Percentiles rank a stretch among this genome's conserved stretches.
Evolutionary conservation across 2,888 invertebrate species (phyloP).

Genomic region (Sthenelais limicola): DNA sequence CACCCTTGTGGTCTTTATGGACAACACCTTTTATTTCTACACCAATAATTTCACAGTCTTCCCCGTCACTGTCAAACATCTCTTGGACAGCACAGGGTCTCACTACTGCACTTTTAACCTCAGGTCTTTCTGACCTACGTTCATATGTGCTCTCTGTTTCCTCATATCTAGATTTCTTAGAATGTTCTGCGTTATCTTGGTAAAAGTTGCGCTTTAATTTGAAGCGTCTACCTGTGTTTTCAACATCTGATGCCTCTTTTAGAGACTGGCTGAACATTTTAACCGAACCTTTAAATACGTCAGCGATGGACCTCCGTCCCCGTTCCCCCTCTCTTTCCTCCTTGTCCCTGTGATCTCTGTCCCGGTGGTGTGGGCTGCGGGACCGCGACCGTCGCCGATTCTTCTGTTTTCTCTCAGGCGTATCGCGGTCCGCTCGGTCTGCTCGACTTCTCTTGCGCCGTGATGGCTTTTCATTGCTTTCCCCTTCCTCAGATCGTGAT

Average conservation of each 20-base stretch:
- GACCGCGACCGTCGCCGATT: constrained; percentile 28
- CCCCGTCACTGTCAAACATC: constrained; percentile 18
- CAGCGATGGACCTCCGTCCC: constrained; percentile 1
- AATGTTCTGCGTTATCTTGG: constrained; percentile 24
- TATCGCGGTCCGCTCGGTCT: not conserved
- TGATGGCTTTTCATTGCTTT: constrained; percentile 7
- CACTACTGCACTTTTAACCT: constrained; percentile 23
- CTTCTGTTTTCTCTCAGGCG: not conserved
- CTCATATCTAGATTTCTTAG: constrained; percentile 19
- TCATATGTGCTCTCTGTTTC: constrained; percentile 31
- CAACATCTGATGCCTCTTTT: constrained; percentile 43
- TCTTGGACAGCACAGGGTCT: constrained; percentile 22
- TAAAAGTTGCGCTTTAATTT: constrained; percentile 43
- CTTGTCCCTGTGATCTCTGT: constrained; percentile 20
- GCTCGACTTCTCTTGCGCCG: constrained; percentile 42
- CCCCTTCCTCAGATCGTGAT: constrained; percentile 21
- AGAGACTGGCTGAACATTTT: constrained; percentile 47
- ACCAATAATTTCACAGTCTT: constrained; percentile 26
- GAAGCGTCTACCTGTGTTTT: constrained; percentile 30
- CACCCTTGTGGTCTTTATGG: not conserved
- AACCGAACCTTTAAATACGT: constrained; percentile 43
- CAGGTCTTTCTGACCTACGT: constrained; percentile 12
- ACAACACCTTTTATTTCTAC: constrained; percentile 18
- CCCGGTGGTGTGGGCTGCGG: constrained; percentile 11
- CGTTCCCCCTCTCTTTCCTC: constrained; percentile 2